Evolutionary conservation across 2,888 invertebrate species (phyloP), one percentile per base, ranked within the genome.

Genomic region (Mylabris sibirica): DNA sequence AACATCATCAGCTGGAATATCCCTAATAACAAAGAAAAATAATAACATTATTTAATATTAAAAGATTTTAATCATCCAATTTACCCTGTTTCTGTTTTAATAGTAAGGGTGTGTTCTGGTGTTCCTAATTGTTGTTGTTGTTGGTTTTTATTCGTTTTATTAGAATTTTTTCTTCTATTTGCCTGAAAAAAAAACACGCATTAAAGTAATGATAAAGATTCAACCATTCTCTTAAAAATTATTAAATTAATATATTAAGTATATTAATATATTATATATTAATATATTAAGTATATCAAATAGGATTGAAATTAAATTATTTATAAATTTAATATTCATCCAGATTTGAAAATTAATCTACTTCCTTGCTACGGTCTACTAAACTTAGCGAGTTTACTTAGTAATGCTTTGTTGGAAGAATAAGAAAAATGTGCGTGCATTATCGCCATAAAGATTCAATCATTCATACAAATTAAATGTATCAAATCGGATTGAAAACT

Each of bases 31-130:
- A 49, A 61, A 62, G n/a, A 5, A 60, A 26, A 61, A 30, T 35
- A 22, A 49, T 30, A 63, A 49, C n/a, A n/a, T 20, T 44, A 12
- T 59, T 38, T 53, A 61, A 53, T 59, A 44, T 63, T 60, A 41
- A 44, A 59, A 65, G 59, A 60, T 62, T 63, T 60, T 34, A 59
- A 34, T 64, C 57, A 35, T 34, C 59, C 59, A 30, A 74, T 83
- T 78, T 80, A 84, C 84, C 84, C 84, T 66, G 75, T 78, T 60
- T 82, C 82, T 41, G 83, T 84, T 79, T 81, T 84, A 63, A 84
- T 81, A 65, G 83, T 84, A 75, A 84, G 74, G 66, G 82, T 75
- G 65, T 81, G 77, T 59, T 80, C 81, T 69, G 49, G 49, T 49
- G 49, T 49, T 49, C 68, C 65, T 14, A 73, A 63, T 59, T 63